Conservation (phyloP, 1,140 invertebrate genomes). For the Diorhabda elongata region DNA sequence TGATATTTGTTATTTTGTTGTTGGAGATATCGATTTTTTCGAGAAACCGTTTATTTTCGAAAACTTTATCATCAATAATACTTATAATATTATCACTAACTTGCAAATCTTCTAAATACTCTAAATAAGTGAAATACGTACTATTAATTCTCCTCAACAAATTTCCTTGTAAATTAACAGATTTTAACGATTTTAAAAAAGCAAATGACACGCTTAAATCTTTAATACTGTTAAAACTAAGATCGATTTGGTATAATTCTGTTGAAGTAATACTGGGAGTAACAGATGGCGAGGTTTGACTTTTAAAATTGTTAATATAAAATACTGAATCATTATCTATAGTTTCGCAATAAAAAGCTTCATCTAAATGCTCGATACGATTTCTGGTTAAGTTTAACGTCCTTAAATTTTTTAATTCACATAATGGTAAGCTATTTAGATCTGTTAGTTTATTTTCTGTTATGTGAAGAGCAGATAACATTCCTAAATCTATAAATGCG, state of each 20-base stretch:
- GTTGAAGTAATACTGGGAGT: conserved; percentile 11
- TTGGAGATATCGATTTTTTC: conserved; percentile 29
- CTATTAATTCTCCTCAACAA: conserved; percentile 22
- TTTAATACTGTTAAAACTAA: conserved; percentile 35
- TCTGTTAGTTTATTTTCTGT: conserved; percentile 31
- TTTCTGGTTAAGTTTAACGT: conserved; percentile 29
- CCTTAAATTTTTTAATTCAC: conserved; percentile 29
- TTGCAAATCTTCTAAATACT: conserved; percentile 19
- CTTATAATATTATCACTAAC: conserved; percentile 21
- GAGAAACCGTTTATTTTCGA: conserved; percentile 21
- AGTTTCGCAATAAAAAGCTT: conserved; percentile 18
- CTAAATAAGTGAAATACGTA: conserved; percentile 16
- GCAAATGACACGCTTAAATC: conserved; percentile 24
- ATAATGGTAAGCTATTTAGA: conserved; percentile 30
- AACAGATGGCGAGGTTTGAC: not conserved
- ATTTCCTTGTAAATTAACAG: conserved; percentile 29
- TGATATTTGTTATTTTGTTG: conserved; percentile 23
- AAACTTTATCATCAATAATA: conserved; percentile 22
- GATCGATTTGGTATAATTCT: conserved; percentile 28
- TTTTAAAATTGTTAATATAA: conserved; percentile 12
- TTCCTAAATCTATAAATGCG: conserved; percentile 26
- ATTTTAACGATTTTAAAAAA: conserved; percentile 25
- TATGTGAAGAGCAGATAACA: conserved; percentile 34
- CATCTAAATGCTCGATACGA: conserved; percentile 17
- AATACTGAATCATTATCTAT: conserved; percentile 5